Conservation (phyloP, 1,140 invertebrate genomes). For the Nasonia vitripennis region DNA sequence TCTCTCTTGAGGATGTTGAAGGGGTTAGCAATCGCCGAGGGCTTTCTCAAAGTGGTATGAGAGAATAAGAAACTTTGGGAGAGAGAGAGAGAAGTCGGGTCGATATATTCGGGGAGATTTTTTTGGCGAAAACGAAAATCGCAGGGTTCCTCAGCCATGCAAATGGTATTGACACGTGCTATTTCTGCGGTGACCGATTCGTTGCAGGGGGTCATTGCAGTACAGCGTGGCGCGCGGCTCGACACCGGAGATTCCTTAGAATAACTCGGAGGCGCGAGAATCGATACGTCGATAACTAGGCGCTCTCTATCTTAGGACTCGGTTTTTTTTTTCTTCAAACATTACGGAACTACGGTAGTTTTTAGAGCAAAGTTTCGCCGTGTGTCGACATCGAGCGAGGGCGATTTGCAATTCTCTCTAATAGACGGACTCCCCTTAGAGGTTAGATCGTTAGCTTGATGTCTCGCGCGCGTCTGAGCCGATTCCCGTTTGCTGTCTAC, state of each 20-base stretch:
- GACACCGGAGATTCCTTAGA: slow-evolving; percentile 27
- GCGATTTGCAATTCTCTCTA: too few species aligned
- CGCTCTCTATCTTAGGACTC: not conserved
- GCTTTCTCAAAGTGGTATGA: slow-evolving; percentile 6
- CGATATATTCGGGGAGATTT: not conserved
- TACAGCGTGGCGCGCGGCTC: not conserved
- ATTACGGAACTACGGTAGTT: not conserved
- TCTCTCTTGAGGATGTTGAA: slow-evolving; percentile 32
- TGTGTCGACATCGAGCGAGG: too few species aligned
- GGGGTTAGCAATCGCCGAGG: slow-evolving; percentile 31
- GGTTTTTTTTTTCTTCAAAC: not conserved
- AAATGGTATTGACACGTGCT: slow-evolving; percentile 13
- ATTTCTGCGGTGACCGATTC: slow-evolving; percentile 17
- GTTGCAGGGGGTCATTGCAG: not conserved
- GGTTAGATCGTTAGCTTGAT: not conserved
- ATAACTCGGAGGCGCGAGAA: slow-evolving; percentile 20
- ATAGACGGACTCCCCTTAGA: not conserved
- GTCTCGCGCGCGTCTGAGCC: slow-evolving; percentile 7
- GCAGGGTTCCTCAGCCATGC: too few species aligned
- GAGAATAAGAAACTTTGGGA: not conserved
- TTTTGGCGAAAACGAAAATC: not conserved
- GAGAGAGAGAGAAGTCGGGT: not conserved
- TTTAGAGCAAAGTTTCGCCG: too few species aligned
- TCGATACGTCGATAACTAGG: not conserved
- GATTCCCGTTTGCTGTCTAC: not conserved